A percentile compares a stretch with the other conserved stretches of the same genome.
Conservation (phyloP, 2,888 invertebrate genomes). For the Mactromeris polynyma region DNA sequence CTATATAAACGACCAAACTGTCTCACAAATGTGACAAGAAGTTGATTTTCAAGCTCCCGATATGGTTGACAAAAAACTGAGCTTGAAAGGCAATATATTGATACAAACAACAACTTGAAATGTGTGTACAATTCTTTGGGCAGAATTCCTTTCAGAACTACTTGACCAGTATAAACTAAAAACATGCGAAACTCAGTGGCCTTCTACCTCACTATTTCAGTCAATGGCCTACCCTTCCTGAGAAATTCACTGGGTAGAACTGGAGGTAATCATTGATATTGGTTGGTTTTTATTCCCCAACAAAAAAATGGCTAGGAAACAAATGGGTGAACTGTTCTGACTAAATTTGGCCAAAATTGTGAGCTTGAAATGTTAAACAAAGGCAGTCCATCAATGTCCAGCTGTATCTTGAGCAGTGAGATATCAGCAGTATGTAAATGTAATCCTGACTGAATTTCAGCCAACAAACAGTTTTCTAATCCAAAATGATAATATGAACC, state of each 20-base stretch:
- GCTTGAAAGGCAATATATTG: slow-evolving; percentile 70
- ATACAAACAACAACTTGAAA: slow-evolving; percentile 64
- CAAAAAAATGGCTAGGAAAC: slow-evolving; percentile 35
- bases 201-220: slow-evolving; percentile 78
- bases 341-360: slow-evolving; percentile 57
- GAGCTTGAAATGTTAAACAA: slow-evolving; percentile 51
- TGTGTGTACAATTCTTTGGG: slow-evolving; percentile 55
- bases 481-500: slow-evolving; percentile 65
- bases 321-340: slow-evolving; percentile 18
- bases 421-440: neutral
- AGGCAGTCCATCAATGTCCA: slow-evolving; percentile 60
- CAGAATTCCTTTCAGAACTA: slow-evolving; percentile 71
- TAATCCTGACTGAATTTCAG: neutral
- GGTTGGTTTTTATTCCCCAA: too few species aligned
- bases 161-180: slow-evolving; percentile 77
- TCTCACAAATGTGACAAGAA: slow-evolving; percentile 76
- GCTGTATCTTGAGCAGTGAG: slow-evolving; percentile 20
- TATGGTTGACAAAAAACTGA: slow-evolving; percentile 57
- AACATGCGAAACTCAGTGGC: slow-evolving; percentile 80
- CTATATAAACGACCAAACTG: slow-evolving; percentile 82
- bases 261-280: too few species aligned
- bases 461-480: slow-evolving; percentile 17
- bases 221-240: slow-evolving; percentile 75
- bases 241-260: slow-evolving; percentile 72
- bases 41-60: slow-evolving; percentile 69